These are phyloP conservation scores for Drosophila subsilvestris DNA, from an alignment of 2,888 invertebrate species.

Conservation along the genomic window DNA sequence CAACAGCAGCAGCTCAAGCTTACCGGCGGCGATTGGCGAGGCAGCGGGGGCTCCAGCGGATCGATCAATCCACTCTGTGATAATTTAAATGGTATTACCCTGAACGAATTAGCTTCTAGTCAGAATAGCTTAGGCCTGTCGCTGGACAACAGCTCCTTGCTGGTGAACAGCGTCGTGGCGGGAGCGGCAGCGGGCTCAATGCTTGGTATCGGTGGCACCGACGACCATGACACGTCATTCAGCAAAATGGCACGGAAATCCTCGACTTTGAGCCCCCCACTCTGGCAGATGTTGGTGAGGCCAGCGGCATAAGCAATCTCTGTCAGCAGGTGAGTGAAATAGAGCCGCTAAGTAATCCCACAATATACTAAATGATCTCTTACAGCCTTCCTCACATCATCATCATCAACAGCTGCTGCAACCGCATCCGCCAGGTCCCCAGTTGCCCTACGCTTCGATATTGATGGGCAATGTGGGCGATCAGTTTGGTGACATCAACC, in stretches of 20 bases:
- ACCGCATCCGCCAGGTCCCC: slow-evolving; percentile 43
- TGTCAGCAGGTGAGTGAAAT: slow-evolving; percentile 51
- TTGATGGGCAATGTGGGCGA: slow-evolving; percentile 78
- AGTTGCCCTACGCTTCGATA: slow-evolving; percentile 74
- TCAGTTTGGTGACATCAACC: slow-evolving; percentile 79
- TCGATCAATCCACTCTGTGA: slow-evolving; percentile 83
- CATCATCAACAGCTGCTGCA: slow-evolving; percentile 56
- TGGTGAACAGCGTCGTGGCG: slow-evolving; percentile 81
- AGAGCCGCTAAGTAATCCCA: background rate
- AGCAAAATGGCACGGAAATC: slow-evolving; percentile 88
- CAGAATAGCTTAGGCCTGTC: slow-evolving; percentile 83
- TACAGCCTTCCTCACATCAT: slow-evolving; percentile 38
- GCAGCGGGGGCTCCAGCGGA: slow-evolving; percentile 74
- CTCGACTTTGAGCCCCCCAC: slow-evolving; percentile 82
- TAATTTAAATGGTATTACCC: slow-evolving; percentile 84
- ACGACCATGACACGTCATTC: slow-evolving; percentile 86
- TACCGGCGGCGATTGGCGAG: slow-evolving; percentile 67
- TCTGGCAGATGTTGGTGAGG: slow-evolving; percentile 36
- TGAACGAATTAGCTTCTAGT: slow-evolving; percentile 84
- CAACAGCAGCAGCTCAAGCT: slow-evolving; percentile 56
- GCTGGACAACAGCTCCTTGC: slow-evolving; percentile 68
- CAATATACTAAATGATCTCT: slow-evolving; percentile 10
- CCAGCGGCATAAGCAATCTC: slow-evolving; percentile 45
- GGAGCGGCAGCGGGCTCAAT: slow-evolving; percentile 74
- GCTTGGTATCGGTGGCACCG: slow-evolving; percentile 62